Conservation (phyloP, 2,888 invertebrate genomes). For the Palloptera scutellata region DNA sequence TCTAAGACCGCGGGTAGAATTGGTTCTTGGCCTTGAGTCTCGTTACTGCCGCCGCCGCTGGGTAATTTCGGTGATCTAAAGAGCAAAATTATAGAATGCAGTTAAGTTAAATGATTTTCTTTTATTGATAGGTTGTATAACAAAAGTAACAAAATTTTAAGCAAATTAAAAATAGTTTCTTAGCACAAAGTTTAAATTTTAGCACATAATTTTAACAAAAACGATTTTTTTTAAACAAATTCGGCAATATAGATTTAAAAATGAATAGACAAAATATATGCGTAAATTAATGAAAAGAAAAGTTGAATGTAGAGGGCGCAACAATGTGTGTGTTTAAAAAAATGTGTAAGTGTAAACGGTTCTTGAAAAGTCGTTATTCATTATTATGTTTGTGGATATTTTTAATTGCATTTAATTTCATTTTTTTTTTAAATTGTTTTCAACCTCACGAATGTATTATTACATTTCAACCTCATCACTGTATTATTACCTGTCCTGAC, state of each 20-base stretch:
- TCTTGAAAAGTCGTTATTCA: not conserved
- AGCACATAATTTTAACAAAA: slow-evolving; percentile 15
- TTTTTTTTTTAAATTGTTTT: too few species aligned
- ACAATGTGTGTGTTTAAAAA: not conserved
- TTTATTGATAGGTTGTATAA: too few species aligned
- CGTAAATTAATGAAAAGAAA: too few species aligned
- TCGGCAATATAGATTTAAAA: slow-evolving; percentile 1
- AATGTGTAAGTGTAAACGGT: not conserved
- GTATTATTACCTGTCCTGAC: slow-evolving; percentile 74
- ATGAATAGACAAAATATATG: too few species aligned
- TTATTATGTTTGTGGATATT: slow-evolving; percentile 3
- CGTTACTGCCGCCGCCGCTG: slow-evolving; percentile 47
- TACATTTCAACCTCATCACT: too few species aligned
- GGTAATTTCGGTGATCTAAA: slow-evolving; percentile 58
- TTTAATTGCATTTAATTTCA: too few species aligned
- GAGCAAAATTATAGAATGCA: slow-evolving; percentile 4
- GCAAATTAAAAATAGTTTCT: not conserved
- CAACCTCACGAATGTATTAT: too few species aligned
- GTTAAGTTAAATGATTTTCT: not conserved
- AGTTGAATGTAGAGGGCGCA: too few species aligned
- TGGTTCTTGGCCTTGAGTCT: slow-evolving; percentile 79
- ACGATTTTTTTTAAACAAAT: slow-evolving; percentile 2
- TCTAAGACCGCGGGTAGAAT: slow-evolving; percentile 94
- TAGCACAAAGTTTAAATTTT: not conserved
- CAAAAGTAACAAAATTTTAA: not conserved